Base-by-base conservation (phyloP, 2,113 vertebrate species). In the Anguilla rostrata region DNA sequence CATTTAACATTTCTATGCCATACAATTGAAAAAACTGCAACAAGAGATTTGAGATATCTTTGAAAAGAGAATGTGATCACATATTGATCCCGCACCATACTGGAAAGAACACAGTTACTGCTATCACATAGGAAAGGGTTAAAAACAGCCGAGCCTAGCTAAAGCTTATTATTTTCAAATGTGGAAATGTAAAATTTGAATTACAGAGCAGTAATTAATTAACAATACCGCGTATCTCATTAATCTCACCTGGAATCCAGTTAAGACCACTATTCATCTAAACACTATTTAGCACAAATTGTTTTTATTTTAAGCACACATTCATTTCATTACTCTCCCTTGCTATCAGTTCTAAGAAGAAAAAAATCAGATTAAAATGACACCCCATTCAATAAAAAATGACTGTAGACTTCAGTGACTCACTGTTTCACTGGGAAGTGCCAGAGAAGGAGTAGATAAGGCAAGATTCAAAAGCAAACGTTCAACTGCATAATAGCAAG, bases 321-420 rank as follows among this genome's bases (percentile, higher is more conserved):
- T 66, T 34, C 56, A 81, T 81, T 66, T 81, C 5, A 83, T 56
- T 60, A 39, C 29, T 40, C 7, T 60, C 40, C 20, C 40, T 6
- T 39, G 66, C 39, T 39, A 46, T 82, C 81, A 86, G 80, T 60
- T 81, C 57, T 81, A 60, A 63, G 9, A 39, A 80, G 49, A 39
- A 81, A 49, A 86, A 12, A 66, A 40, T 82, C 39, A 29, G 57
- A 82, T 66, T 86, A 86, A 66, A 85, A 78, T 85, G 26, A 53
- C 16, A 53, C n/a, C 71, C 71, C 46, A 34, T 20, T 78, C 12
- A n/a, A 84, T 84, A 53, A 8, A 29, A 63, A 75, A 9, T 49
- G 16, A 14, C 43, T 49, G 41, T 53, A 39, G 39, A 53, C 20
- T 66, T 78, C 41, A n/a, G 8, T 60, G 8, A 16, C 29, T 40